phyloP scores from a whole-genome alignment of 2,113 vertebrate species.

The Gopherus flavomarginatus region DNA sequence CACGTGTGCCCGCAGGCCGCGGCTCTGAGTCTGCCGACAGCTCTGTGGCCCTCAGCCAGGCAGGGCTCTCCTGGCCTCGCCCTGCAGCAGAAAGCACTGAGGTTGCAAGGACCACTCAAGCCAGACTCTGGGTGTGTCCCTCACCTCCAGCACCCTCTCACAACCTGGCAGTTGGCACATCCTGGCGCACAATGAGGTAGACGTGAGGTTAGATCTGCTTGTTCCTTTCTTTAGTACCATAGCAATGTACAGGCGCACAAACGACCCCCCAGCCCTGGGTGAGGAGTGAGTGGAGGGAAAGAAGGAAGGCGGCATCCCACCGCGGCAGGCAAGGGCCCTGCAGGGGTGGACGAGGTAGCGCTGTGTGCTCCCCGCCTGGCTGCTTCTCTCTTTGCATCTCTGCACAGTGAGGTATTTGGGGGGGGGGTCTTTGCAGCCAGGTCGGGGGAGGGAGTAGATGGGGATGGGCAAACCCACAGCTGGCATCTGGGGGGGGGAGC shows the following conservation, averaged over 20 bases:
- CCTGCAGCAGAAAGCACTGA: neutral
- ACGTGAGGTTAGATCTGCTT: conserved; percentile 68
- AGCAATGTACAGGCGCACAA: no score
- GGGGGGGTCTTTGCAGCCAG: no score
- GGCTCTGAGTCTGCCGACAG: neutral
- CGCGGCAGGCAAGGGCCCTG: conserved; percentile 55
- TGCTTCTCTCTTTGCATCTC: neutral
- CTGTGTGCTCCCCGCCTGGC: neutral
- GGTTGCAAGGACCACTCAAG: neutral
- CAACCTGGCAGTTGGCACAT: fast-evolving
- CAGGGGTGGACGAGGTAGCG: neutral
- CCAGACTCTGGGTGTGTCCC: no score
- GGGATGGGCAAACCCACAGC: neutral
- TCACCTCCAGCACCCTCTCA: neutral
- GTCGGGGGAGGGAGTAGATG: neutral
- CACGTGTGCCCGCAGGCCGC: neutral
- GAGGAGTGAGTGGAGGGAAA: neutral
- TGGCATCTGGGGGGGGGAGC: no score
- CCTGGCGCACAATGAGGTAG: conserved; percentile 83
- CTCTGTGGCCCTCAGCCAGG: no score
- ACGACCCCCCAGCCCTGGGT: neutral
- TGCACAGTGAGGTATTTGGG: neutral
- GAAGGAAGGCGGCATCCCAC: neutral
- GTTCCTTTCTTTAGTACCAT: conserved; percentile 82
- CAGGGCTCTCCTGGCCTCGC: neutral